Evolutionary conservation across 2,797 vertebrate genomes (phyloP).

Genomic region (Babyrousa celebensis): DNA sequence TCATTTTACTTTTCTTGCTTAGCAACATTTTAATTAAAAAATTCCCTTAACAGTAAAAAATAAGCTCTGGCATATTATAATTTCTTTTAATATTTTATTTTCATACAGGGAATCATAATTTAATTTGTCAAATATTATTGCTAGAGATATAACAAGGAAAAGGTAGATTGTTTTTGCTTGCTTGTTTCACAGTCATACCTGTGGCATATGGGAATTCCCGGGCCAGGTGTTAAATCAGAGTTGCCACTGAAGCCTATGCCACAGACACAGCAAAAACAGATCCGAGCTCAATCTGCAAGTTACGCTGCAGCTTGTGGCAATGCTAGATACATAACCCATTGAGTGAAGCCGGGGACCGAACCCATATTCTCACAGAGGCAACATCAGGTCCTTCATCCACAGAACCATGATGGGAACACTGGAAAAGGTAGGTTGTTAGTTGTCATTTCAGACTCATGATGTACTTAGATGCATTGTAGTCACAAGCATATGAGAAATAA

Average conservation of each 20-base stretch:
- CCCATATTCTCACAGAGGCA: too few species aligned
- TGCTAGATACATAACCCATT: too few species aligned
- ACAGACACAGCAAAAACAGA: too few species aligned
- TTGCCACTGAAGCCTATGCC: too few species aligned
- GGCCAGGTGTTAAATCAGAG: too few species aligned
- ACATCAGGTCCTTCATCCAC: too few species aligned
- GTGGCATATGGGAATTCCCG: too few species aligned
- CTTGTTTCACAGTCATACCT: too few species aligned
- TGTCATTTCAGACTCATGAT: constrained; percentile 60
- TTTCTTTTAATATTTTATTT: constrained; percentile 70
- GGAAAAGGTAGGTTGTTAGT: constrained; percentile 51
- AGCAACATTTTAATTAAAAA: constrained; percentile 54
- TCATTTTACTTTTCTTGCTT: not conserved
- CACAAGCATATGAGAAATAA: constrained; percentile 41
- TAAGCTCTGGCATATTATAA: constrained; percentile 43
- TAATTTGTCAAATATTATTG: constrained; percentile 58
- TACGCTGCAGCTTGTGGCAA: too few species aligned
- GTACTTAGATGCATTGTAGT: not conserved
- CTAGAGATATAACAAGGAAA: constrained; percentile 23
- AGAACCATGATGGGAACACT: too few species aligned
- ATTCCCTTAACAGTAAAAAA: constrained; percentile 24
- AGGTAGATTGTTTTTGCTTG: constrained; percentile 6
- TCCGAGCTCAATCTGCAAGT: too few species aligned
- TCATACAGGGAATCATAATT: not conserved
- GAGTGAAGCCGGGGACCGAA: too few species aligned